phyloP scores from a whole-genome alignment of 35 echinoderm and acorn worm species.

The Apostichopus parvimensis region DNA sequence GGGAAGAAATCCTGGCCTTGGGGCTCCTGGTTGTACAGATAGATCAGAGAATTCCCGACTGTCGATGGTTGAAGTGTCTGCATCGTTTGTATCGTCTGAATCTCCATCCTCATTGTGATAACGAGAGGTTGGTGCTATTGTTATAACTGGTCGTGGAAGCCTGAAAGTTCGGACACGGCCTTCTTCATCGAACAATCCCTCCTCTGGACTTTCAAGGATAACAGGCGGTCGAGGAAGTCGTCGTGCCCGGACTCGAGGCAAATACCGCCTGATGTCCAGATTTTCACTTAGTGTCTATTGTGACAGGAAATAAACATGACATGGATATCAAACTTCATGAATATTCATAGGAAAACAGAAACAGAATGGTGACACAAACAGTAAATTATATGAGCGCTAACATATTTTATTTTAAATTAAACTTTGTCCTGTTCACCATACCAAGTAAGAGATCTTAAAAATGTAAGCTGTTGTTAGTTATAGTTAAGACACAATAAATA shows the following conservation, averaged over 20 bases:
- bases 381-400: too few relatives aligned
- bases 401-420: too few relatives aligned
- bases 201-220: background rate
- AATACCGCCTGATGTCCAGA: background rate
- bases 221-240: background rate
- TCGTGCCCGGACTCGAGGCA: conserved; percentile 16
- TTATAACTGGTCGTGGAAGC: conserved; percentile 20
- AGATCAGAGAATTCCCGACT: background rate
- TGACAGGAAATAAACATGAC: too few relatives aligned
- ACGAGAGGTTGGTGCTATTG: background rate
- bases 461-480: too few relatives aligned
- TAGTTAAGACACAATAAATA: too few relatives aligned
- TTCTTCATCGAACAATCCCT: conserved; percentile 17
- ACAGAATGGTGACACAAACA: too few relatives aligned
- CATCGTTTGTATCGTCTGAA: background rate
- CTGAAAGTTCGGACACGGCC: conserved; percentile 22
- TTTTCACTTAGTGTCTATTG: background rate
- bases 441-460: too few relatives aligned
- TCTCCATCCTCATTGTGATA: conserved; percentile 12
- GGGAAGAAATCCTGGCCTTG: background rate
- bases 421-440: too few relatives aligned
- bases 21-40: conserved; percentile 1
- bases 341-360: too few relatives aligned
- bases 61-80: background rate
- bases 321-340: too few relatives aligned